phyloP scores from a whole-genome alignment of 1,140 invertebrate genomes.

The Glomeris maerens region DNA sequence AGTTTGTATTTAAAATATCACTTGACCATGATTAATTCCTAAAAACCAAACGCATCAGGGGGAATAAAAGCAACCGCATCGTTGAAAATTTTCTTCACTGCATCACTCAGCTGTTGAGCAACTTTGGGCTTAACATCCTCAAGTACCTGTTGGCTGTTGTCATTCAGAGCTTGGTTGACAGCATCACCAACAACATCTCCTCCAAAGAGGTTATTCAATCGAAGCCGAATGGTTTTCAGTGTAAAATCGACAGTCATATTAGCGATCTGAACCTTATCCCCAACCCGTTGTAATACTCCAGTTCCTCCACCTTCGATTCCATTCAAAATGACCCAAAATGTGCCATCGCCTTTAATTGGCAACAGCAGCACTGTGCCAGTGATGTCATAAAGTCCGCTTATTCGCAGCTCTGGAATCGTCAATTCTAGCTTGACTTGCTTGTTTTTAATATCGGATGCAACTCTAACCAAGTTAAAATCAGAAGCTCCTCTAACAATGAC shows the following conservation, averaged over 20 bases:
- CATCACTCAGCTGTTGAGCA: background rate
- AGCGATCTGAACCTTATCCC: background rate
- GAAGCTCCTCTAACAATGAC: background rate
- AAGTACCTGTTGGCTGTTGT: conserved; percentile 1
- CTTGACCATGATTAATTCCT: no score
- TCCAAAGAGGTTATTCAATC: background rate
- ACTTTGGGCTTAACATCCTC: background rate
- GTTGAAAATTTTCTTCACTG: background rate
- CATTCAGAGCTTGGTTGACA: background rate
- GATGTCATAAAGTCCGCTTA: background rate
- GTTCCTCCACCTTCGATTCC: background rate
- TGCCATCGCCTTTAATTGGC: background rate
- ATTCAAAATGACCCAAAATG: background rate
- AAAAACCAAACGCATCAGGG: background rate
- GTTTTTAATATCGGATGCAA: background rate
- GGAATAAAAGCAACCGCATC: background rate
- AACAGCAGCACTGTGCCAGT: background rate
- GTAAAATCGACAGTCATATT: background rate
- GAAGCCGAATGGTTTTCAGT: background rate
- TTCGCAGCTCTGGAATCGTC: background rate
- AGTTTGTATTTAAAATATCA: no score
- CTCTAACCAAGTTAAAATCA: background rate
- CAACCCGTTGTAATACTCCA: background rate
- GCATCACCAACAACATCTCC: background rate
- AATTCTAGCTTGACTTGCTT: background rate